Base-by-base conservation (phyloP, 2,797 vertebrate species). In the Danio tinwini region DNA sequence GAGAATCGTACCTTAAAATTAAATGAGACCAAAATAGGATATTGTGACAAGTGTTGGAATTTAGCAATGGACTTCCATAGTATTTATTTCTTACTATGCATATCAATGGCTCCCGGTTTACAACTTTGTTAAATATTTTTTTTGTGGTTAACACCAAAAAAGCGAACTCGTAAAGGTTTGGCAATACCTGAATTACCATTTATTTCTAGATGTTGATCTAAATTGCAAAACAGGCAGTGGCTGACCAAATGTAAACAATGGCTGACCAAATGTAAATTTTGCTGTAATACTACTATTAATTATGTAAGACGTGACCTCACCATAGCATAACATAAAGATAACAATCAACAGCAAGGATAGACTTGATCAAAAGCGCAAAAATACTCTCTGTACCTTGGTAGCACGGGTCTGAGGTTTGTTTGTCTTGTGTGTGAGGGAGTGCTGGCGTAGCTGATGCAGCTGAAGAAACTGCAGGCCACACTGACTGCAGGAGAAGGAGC, bases 381-480 rank as follows among this genome's bases (percentile, higher is more conserved):
- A 59, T 19, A 82, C 1, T 62, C n/a, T 65, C 12, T 39, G 55
- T 77, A 85, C 83, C 83, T 85, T 85, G 13, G 79, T 68, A 12
- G 44, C 74, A 29, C 84, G 80, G 7, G 65, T 39, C 17, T 44
- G 75, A 7, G 44, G 83, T 39, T 83, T 86, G 68, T 11, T 81
- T 92, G 98, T 96, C 96, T 98, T 99, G 91, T 99, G 97, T 0
- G 97, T 98, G 85, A 99, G 95, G 0, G 96, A 96, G 82, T 99
- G 97, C 89, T 99, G 97, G 83, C 98, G 97, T 72, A 99, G 95
- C 89, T 98, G 97, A 89, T 98, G 97, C 84, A 98, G 95, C 94
- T 98, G 97, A 89, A 96, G 95, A 86, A 99, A 99, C 91, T 98
- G 97, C 94, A 98, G 95, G 86, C 97, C 97, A 0, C 97, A 99